Conservation (phyloP, 2,113 vertebrate genomes). For the Mesoclemmys tuberculata region DNA sequence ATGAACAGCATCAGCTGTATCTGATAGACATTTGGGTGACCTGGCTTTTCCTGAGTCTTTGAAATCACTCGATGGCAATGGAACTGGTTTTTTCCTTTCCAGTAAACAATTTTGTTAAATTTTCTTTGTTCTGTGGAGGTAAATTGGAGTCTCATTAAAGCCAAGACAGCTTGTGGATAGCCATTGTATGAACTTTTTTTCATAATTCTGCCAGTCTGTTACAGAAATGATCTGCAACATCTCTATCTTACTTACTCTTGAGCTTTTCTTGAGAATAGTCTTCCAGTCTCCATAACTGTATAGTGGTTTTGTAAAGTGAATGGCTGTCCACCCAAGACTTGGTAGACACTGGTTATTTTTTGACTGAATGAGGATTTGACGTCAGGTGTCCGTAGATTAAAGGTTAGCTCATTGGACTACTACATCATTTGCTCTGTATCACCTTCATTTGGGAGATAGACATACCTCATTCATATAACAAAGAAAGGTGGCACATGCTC, state of each 20-base stretch:
- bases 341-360: no score
- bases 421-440: background rate
- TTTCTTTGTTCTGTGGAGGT: background rate
- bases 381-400: background rate
- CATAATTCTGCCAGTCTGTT: background rate
- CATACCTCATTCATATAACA: background rate
- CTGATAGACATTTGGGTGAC: background rate
- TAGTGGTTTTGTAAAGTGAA: background rate
- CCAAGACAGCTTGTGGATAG: rapidly evolving
- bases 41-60: background rate
- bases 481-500: background rate
- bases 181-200: background rate
- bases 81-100: background rate
- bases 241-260: background rate
- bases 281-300: background rate
- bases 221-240: no score
- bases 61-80: background rate
- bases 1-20: background rate
- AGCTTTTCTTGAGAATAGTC: background rate
- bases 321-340: background rate
- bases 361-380: background rate
- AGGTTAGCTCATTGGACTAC: background rate
- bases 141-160: background rate
- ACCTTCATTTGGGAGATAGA: background rate
- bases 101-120: background rate